Evolutionary conservation across 2,797 vertebrate genomes (phyloP), one percentile per base, ranked within the genome.

Genomic region (Sebastes taczanowskii): DNA sequence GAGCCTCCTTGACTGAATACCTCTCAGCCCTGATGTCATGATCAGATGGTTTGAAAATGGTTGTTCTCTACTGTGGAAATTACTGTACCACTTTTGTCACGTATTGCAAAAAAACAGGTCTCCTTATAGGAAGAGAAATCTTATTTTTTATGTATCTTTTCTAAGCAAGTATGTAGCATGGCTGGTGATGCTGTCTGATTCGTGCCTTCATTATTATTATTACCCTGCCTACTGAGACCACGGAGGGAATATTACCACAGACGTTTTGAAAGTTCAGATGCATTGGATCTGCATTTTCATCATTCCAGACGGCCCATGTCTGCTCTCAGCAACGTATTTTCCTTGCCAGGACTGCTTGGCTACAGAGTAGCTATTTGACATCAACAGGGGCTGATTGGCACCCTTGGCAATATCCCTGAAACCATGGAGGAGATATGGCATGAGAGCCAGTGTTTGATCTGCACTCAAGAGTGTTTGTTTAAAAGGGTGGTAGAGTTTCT

Each of bases 401-500:
- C 56, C 87, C 70, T 70, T 85, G 82, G 77, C 78, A 84, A 79
- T 89, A 82, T 86, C 79, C 52, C 66, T 60, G 64, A 89, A 91
- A 88, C 73, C 72, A 52, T 5, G 71, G 81, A 88, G 82, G 79
- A 87, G 84, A 83, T 83, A 82, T 80, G 66, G 78, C 61, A 52
- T 77, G 73, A 71, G 86, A 88, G 74, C 74, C 69, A 64, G 62
- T 91, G 86, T 94, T 94, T 92, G 86, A 91, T 90, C 74, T 86
- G 79, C 35, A 52, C 80, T 86, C 70, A 38, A 83, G 74, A 68
- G 77, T 91, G 88, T 93, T 93, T 91, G 86, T 85, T 91, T 87
- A 81, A 87, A 80, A 80, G 86, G 86, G 86, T 81, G 86, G 87
- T 56, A 82, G 85, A 69, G 72, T 90, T 91, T 83, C 73, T 84